Percentiles rank a stretch among this genome's conserved stretches.
phyloP scores from a whole-genome alignment of 2,797 vertebrate genomes.

The Hyperoplus immaculatus region DNA sequence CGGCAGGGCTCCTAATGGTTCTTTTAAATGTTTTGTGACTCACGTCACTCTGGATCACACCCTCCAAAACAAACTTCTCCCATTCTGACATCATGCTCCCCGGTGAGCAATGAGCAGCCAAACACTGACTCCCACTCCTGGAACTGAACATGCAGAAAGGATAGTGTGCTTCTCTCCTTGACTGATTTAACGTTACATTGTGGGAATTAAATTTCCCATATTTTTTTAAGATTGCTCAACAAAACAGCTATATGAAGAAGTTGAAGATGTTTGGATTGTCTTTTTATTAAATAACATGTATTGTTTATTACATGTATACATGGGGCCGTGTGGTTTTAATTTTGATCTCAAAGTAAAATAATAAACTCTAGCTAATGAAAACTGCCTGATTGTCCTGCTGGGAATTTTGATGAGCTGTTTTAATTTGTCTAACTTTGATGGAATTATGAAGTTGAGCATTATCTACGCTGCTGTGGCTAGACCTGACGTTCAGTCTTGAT shows the following conservation, averaged over 20 bases:
- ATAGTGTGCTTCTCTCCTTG: conserved; percentile 9
- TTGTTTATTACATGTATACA: neutral
- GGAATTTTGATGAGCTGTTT: neutral
- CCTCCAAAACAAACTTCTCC: conserved; percentile 81
- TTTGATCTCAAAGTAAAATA: neutral
- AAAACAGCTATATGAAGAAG: neutral
- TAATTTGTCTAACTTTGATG: neutral
- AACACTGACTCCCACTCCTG: conserved; percentile 39
- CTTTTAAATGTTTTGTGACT: conserved; percentile 83
- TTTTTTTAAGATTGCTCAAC: conserved; percentile 14
- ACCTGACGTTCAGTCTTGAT: neutral
- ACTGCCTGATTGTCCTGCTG: neutral
- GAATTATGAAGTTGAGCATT: neutral
- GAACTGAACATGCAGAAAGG: conserved; percentile 27
- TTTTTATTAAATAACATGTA: neutral
- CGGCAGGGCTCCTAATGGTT: conserved; percentile 61
- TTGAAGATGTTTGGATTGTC: neutral
- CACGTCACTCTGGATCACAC: conserved; percentile 83
- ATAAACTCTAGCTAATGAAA: neutral
- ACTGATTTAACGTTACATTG: neutral
- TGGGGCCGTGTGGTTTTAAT: neutral
- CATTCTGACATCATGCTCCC: conserved; percentile 77
- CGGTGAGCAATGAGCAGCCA: conserved; percentile 57
- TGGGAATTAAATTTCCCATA: neutral
- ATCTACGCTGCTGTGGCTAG: neutral